These are phyloP conservation scores for Leptura quadrifasciata DNA, from an alignment of 2,888 invertebrate species.

Conservation along the genomic window DNA sequence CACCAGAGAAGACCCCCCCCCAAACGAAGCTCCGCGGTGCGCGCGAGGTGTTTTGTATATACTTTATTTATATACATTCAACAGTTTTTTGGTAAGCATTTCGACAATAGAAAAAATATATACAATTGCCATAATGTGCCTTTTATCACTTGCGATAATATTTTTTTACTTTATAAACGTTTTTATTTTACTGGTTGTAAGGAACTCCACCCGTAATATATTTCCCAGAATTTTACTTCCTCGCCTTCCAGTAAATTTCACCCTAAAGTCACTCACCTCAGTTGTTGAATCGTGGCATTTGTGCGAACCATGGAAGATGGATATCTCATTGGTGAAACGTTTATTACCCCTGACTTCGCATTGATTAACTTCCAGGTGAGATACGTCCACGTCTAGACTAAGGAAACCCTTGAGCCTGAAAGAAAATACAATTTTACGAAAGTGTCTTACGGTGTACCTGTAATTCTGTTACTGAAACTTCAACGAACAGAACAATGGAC, in stretches of 20 bases:
- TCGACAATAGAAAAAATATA: too few relatives aligned
- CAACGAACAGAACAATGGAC: not conserved
- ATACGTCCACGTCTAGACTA: slow-evolving; percentile 88
- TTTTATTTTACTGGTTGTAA: too few relatives aligned
- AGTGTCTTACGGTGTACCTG: not conserved
- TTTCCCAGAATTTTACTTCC: too few relatives aligned
- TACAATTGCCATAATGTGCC: too few relatives aligned
- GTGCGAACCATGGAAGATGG: slow-evolving; percentile 90
- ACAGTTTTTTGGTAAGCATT: too few relatives aligned
- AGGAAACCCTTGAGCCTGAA: slow-evolving; percentile 79
- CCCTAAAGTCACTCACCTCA: slow-evolving; percentile 78
- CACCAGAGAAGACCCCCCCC: too few relatives aligned
- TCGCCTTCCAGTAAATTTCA: not conserved
- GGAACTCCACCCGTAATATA: too few relatives aligned
- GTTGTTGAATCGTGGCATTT: slow-evolving; percentile 91
- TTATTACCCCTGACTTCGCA: slow-evolving; percentile 78
- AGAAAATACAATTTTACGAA: slow-evolving; percentile 48
- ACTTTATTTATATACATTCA: too few relatives aligned
- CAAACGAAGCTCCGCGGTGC: too few relatives aligned
- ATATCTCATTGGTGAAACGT: slow-evolving; percentile 78
- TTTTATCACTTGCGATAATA: too few relatives aligned
- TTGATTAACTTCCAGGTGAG: slow-evolving; percentile 89
- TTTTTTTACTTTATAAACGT: too few relatives aligned
- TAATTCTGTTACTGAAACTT: not conserved
- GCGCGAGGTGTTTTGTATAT: too few relatives aligned